phyloP scores from a whole-genome alignment of 2,797 vertebrate genomes.

The Psittacula echo region DNA sequence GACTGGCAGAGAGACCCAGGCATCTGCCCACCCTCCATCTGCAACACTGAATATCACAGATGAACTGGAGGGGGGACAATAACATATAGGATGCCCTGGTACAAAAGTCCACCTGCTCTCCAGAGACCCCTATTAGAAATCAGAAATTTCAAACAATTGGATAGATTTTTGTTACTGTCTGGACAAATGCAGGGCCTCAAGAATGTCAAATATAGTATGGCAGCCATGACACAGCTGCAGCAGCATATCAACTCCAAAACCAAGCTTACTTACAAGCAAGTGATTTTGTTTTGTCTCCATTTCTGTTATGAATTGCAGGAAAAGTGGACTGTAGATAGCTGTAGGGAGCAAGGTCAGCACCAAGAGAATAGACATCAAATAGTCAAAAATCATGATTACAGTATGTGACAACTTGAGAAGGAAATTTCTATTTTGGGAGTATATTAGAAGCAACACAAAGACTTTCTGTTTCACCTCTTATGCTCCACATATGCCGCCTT shows the following conservation, averaged over 20 bases:
- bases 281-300: background rate
- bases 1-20: background rate
- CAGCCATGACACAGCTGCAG: background rate
- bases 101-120: background rate
- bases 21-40: background rate
- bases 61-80: background rate
- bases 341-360: background rate
- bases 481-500: background rate
- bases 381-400: constrained; percentile 1
- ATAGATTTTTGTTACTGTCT: background rate
- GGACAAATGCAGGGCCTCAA: background rate
- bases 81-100: background rate
- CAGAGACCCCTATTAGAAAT: background rate
- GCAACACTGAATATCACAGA: background rate
- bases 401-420: background rate
- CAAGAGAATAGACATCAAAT: background rate
- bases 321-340: background rate
- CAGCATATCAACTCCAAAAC: background rate
- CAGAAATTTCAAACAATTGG: background rate
- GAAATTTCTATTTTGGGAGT: background rate
- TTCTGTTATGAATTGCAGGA: background rate
- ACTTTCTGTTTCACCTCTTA: constrained; percentile 20
- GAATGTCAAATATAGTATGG: background rate
- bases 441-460: background rate
- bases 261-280: background rate